A percentile compares a stretch with the other conserved stretches of the same genome.
Evolutionary conservation across 1,140 invertebrate species (phyloP).

Genomic region (Cotesia vestalis): DNA sequence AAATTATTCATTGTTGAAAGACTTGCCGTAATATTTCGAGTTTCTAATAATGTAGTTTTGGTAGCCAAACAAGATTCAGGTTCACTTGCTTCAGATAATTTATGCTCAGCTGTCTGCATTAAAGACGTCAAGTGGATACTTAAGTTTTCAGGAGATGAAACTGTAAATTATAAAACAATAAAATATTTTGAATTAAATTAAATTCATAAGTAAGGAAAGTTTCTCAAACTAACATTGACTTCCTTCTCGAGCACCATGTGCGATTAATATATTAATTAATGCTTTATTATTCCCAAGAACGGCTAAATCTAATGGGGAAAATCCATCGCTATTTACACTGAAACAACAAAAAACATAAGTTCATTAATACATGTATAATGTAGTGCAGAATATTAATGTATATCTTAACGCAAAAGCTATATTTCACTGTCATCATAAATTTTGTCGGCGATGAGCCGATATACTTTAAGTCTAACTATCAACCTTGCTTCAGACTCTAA

Average conservation of each 20-base stretch:
- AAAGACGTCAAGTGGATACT: constrained; percentile 78
- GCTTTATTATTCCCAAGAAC: constrained; percentile 87
- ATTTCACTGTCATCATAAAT: no score
- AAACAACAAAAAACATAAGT: constrained; percentile 29
- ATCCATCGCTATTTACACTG: constrained; percentile 86
- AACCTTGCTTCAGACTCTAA: no score
- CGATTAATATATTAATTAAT: constrained; percentile 86
- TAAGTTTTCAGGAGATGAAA: constrained; percentile 75
- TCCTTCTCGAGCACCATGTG: constrained; percentile 88
- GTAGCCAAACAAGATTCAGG: constrained; percentile 42
- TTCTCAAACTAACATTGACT: constrained; percentile 80
- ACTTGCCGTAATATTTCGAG: constrained; percentile 64
- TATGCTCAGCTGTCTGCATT: constrained; percentile 81
- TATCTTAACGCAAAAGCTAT: no score
- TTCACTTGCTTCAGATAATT: constrained; percentile 77
- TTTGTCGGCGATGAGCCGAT: no score
- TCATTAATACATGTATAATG: constrained; percentile 6
- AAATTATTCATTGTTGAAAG: constrained; percentile 68
- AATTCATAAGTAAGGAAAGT: constrained; percentile 6
- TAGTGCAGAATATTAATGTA: background rate
- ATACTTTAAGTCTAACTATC: no score
- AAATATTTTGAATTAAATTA: background rate
- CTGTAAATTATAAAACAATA: constrained; percentile 61
- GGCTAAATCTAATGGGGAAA: constrained; percentile 90
- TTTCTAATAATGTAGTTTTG: constrained; percentile 56